A percentile compares a stretch with the other conserved stretches of the same genome.
phyloP scores from a whole-genome alignment of 2,797 vertebrate species.

The Poecilia wingei region DNA sequence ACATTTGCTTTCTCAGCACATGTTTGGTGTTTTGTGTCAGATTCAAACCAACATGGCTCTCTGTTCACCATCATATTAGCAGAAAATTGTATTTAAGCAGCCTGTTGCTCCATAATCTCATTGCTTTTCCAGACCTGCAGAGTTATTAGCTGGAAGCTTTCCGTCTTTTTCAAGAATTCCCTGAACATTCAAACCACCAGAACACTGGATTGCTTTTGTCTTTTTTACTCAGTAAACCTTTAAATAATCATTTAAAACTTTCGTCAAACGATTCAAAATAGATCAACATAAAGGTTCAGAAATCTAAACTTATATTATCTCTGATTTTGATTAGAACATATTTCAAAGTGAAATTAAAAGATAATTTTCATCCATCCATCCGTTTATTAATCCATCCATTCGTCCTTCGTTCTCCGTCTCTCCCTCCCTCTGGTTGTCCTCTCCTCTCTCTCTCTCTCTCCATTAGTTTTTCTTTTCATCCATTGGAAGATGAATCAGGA shows the following conservation, averaged over 20 bases:
- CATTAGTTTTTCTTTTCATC: not conserved
- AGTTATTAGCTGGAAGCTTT: slow-evolving; percentile 23
- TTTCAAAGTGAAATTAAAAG: not conserved
- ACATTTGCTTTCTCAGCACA: not conserved
- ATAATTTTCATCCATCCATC: not conserved
- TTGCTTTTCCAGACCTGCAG: slow-evolving; percentile 34
- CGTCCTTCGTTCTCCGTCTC: not conserved
- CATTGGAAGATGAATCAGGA: not conserved
- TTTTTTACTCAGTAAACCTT: not conserved
- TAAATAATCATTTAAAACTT: not conserved
- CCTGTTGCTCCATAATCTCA: slow-evolving; percentile 59
- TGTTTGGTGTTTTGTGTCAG: not conserved
- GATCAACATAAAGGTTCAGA: not conserved
- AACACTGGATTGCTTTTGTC: not conserved
- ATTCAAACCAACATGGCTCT: slow-evolving; percentile 28
- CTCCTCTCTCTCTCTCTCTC: not conserved
- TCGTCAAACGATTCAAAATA: not conserved
- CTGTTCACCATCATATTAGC: slow-evolving; percentile 32
- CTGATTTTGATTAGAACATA: not conserved
- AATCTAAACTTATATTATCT: not conserved
- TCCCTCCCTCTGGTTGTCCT: not conserved
- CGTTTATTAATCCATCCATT: too few species aligned
- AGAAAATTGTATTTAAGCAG: slow-evolving; percentile 51
- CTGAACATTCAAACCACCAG: not conserved
- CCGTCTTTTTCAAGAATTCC: not conserved